phyloP scores from a whole-genome alignment of 1,140 invertebrate genomes.

The Hestina assimilis region DNA sequence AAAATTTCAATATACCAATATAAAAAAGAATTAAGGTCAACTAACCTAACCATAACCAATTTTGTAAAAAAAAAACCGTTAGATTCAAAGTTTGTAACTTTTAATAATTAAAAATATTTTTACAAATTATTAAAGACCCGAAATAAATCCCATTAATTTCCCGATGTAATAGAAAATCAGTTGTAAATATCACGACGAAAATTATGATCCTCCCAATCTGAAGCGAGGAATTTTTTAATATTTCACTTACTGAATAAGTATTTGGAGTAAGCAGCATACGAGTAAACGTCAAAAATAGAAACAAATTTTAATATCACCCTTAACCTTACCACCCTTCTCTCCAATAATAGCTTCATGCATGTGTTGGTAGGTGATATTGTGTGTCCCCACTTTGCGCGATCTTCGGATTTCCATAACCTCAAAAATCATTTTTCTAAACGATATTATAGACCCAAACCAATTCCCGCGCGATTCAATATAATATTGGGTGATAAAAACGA shows the following conservation, averaged over 20 bases:
- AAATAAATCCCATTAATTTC: too few species aligned
- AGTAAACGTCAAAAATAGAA: background rate
- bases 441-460: slow-evolving; percentile 27
- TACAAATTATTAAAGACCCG: too few species aligned
- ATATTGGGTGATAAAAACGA: slow-evolving; percentile 15
- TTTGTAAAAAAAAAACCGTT: too few species aligned
- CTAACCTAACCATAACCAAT: too few species aligned
- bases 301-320: slow-evolving; percentile 25
- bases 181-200: too few species aligned
- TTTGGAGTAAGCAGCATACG: too few species aligned
- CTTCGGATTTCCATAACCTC: slow-evolving; percentile 36
- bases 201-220: too few species aligned
- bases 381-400: slow-evolving; percentile 29
- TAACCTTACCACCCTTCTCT: background rate
- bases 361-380: slow-evolving; percentile 4
- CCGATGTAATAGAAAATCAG: too few species aligned
- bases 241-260: background rate
- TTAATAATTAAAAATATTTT: too few species aligned
- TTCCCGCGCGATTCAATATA: slow-evolving; percentile 24
- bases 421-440: slow-evolving; percentile 30
- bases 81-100: too few species aligned
- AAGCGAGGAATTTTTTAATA: background rate
- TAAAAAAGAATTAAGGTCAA: too few species aligned
- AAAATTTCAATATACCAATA: too few species aligned
- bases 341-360: slow-evolving; percentile 9